phyloP scores from a whole-genome alignment of 2,113 vertebrate genomes.

The Tetrax tetrax region DNA sequence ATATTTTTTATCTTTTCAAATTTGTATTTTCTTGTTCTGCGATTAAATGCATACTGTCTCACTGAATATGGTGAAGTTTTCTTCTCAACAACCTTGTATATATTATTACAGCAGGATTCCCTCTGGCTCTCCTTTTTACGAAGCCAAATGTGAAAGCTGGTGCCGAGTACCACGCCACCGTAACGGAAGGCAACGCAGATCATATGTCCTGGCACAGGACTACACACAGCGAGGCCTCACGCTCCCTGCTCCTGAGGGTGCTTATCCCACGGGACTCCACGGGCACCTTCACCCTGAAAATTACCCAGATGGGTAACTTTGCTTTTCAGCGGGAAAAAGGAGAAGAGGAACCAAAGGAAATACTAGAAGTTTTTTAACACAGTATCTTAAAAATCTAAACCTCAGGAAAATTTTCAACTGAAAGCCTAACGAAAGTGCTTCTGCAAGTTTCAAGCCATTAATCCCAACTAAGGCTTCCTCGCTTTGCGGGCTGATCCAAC shows the following conservation, averaged over 20 bases:
- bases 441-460: not conserved
- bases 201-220: not conserved
- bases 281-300: not conserved
- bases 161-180: not conserved
- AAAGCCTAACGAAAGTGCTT: not conserved
- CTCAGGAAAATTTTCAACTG: not conserved
- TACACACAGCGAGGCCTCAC: not conserved
- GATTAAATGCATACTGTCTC: not conserved
- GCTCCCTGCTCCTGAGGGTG: not conserved
- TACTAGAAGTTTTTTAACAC: not conserved
- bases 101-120: not conserved
- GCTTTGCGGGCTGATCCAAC: not conserved
- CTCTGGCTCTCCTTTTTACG: not conserved
- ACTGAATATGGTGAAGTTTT: not conserved
- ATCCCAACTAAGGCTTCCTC: not conserved
- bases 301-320: not conserved
- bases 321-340: not conserved
- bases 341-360: not conserved
- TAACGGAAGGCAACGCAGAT: too few relatives aligned
- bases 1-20: not conserved
- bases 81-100: not conserved
- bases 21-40: not conserved
- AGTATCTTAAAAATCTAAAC: not conserved
- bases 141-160: not conserved
- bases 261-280: not conserved